Base-by-base conservation (phyloP, 2,888 invertebrate genomes). In the Lasioglossum calceatum region DNA sequence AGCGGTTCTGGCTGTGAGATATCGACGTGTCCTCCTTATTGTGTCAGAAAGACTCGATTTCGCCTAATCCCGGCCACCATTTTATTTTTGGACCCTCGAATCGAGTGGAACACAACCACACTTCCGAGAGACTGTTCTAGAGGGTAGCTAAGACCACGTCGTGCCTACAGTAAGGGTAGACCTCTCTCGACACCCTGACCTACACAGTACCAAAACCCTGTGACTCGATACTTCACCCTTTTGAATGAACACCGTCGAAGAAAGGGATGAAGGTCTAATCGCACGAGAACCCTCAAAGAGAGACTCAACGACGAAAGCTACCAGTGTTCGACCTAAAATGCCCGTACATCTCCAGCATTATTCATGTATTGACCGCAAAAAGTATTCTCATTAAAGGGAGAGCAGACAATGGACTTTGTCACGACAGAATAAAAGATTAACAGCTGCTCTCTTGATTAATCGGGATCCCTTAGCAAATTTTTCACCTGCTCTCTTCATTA, bases 141-240 rank as follows among this genome's bases (percentile, higher is more conserved):
- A 88, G 72, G 70, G 47, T 39, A 70, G 75, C 85, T 64, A 81
- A 82, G 42, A 72, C 81, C 72, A 47, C 16, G 47, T 16, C 4
- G 14, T 61, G 75, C 95, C 96, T 96, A 93, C 96, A 96, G 96
- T 16, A 71, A 79, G 86, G 81, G 82, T 82, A 80, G 82, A 82
- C 80, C 90, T 87, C 86, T 87, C 88, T 54, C 50, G 90, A 91
- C 89, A 90, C 85, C 84, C 79, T 93, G 92, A 93, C 91, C 92
- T 91, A 92, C 87, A 91, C 77, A 88, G 86, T 84, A 83, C 70
- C 81, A 76, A 81, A 82, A 79, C 82, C 79, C 67, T 54, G 78
- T 72, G 74, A 4, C 84, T 86, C 79, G 80, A 19, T 79, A 61
- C 80, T 61, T 42, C 67, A 74, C 23, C 70, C 79, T n/a, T 42